These are phyloP conservation scores for Amazona guildingii DNA, from an alignment of 2,113 vertebrate genomes.

Conservation along the genomic window DNA sequence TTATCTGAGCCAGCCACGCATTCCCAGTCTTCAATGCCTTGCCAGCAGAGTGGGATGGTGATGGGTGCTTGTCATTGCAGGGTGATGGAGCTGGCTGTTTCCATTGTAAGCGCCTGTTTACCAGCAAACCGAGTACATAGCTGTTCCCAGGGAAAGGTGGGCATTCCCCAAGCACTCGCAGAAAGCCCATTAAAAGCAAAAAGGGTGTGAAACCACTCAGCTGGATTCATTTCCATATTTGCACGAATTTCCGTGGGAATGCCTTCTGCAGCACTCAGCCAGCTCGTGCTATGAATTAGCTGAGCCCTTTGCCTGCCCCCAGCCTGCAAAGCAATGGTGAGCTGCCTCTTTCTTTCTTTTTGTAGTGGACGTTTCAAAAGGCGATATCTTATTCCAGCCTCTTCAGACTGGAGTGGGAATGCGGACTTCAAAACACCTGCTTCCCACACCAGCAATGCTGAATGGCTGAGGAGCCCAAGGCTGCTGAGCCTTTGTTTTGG, in stretches of 20 bases:
- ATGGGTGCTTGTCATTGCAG: neutral
- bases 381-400: neutral
- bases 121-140: neutral
- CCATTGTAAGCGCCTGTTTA: neutral
- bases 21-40: neutral
- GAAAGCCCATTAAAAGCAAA: neutral
- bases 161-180: fast-evolving
- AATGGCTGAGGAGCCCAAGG: neutral
- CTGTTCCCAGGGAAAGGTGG: neutral
- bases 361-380: neutral
- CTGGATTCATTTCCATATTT: neutral
- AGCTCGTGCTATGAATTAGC: neutral
- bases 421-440: constrained; percentile 18
- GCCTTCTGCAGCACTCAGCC: neutral
- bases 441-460: neutral
- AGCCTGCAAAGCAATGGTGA: neutral
- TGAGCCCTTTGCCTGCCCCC: neutral
- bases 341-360: constrained; percentile 7
- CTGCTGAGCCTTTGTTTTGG: constrained; percentile 34
- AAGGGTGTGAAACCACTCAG: neutral
- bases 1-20: neutral
- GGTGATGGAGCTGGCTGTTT: neutral
- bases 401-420: constrained; percentile 29
- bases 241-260: neutral
- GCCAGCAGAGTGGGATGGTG: neutral